Conservation (phyloP, 2,797 vertebrate genomes). For the Gobionotothen gibberifrons region DNA sequence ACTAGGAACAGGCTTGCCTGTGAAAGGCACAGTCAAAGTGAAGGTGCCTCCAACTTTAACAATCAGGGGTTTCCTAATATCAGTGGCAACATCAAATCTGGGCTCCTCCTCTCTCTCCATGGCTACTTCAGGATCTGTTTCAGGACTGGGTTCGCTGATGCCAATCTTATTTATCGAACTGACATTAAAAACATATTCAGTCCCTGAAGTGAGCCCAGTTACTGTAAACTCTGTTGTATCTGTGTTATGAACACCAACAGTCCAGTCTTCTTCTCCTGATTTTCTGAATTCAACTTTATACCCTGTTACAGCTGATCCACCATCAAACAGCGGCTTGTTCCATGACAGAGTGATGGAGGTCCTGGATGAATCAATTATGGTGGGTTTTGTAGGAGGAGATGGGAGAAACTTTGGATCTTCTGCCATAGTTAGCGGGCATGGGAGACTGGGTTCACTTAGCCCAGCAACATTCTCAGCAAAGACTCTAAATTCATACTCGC, state of each 20-base stretch:
- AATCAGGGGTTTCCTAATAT: conserved; percentile 94
- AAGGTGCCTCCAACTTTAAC: conserved; percentile 94
- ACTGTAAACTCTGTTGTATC: conserved; percentile 91
- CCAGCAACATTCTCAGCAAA: conserved; percentile 97
- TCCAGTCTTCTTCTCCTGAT: conserved; percentile 91
- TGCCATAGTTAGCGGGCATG: conserved; percentile 88
- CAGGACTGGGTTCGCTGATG: conserved; percentile 91
- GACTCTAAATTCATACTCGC: conserved; percentile 97
- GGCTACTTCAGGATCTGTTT: conserved; percentile 90
- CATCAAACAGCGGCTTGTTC: conserved; percentile 97
- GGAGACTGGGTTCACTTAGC: conserved; percentile 92
- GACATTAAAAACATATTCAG: conserved; percentile 91
- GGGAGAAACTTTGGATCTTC: conserved; percentile 96
- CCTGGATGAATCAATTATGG: conserved; percentile 89
- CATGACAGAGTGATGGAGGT: conserved; percentile 91
- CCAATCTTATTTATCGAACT: conserved; percentile 96
- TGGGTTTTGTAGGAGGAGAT: conserved; percentile 93
- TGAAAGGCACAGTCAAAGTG: conserved; percentile 93
- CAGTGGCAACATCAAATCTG: conserved; percentile 91
- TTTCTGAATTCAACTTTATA: conserved; percentile 94
- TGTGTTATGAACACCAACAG: conserved; percentile 87
- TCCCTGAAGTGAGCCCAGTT: conserved; percentile 87
- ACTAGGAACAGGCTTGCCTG: conserved; percentile 91
- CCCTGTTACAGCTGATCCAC: conserved; percentile 91
- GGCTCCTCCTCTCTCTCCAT: conserved; percentile 97